Evolutionary conservation across 2,797 vertebrate species (phyloP).

Genomic region (Enteromius treurensis): DNA sequence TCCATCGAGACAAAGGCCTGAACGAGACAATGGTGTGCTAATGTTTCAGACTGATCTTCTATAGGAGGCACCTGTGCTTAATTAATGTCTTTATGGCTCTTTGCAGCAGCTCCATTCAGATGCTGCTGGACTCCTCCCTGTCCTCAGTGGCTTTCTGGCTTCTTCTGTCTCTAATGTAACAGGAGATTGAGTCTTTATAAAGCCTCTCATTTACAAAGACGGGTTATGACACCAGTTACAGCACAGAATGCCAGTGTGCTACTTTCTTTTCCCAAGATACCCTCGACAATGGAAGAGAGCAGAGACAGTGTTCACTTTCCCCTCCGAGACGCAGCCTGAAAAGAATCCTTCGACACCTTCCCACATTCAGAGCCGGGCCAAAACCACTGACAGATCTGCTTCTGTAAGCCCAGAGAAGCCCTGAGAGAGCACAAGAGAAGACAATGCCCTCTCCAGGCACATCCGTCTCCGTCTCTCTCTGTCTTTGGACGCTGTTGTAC

Average conservation of each 20-base stretch:
- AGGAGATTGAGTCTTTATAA: conserved; percentile 37
- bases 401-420: conserved; percentile 38
- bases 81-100: conserved; percentile 26
- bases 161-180: conserved; percentile 39
- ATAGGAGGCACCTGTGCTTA: not conserved
- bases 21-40: conserved; percentile 13
- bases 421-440: not conserved
- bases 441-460: conserved; percentile 34
- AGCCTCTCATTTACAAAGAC: conserved; percentile 11
- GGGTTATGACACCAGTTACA: conserved; percentile 46
- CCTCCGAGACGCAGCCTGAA: conserved; percentile 53
- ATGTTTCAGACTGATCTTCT: not conserved
- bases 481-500: conserved; percentile 45
- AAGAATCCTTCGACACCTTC: conserved; percentile 47
- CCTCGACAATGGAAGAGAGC: conserved; percentile 65
- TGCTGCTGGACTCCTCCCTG: not conserved
- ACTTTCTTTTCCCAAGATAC: conserved; percentile 59
- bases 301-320: conserved; percentile 56
- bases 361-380: conserved; percentile 25
- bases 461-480: conserved; percentile 46
- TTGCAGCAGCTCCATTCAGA: conserved; percentile 20
- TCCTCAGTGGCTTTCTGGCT: conserved; percentile 18
- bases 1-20: not conserved
- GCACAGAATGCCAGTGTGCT: conserved; percentile 76
- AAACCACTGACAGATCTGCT: conserved; percentile 4